Evolutionary conservation across 1,140 invertebrate species (phyloP).

Genomic region (Polyergus mexicanus): DNA sequence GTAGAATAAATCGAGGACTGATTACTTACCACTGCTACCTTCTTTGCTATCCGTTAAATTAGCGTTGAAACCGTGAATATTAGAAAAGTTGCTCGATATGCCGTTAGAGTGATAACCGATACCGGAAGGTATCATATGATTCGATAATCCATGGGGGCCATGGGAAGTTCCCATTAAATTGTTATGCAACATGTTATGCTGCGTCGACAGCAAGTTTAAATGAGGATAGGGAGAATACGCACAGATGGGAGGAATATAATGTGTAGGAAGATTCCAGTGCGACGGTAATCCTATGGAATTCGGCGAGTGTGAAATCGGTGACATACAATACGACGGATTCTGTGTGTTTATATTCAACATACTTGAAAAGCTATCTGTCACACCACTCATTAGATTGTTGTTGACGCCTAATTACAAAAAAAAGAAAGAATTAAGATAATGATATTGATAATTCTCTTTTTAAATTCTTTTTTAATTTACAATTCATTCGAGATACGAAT

Average conservation of each 20-base stretch:
- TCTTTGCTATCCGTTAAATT: conserved; percentile 79
- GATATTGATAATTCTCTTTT: not conserved
- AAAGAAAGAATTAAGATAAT: not conserved
- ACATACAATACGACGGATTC: conserved; percentile 80
- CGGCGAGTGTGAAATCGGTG: conserved; percentile 79
- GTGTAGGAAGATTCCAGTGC: conserved; percentile 78
- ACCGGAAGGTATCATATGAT: conserved; percentile 64
- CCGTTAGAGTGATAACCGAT: conserved; percentile 76
- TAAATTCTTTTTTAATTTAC: conserved; percentile 4
- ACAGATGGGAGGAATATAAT: conserved; percentile 80
- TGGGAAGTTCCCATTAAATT: conserved; percentile 67
- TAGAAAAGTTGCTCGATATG: conserved; percentile 66
- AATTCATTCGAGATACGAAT: not conserved
- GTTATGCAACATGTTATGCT: conserved; percentile 80
- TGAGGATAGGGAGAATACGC: conserved; percentile 76
- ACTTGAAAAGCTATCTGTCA: conserved; percentile 78
- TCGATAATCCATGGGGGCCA: conserved; percentile 71
- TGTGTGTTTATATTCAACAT: conserved; percentile 81
- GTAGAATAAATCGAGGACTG: not conserved
- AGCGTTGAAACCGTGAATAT: conserved; percentile 70
- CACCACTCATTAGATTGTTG: conserved; percentile 67
- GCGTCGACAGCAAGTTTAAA: conserved; percentile 81
- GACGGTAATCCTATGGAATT: conserved; percentile 81
- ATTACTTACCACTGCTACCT: conserved; percentile 75
- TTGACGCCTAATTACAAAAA: conserved; percentile 53